Evolutionary conservation across 2,888 invertebrate genomes (phyloP).

Genomic region (Machimus rusticus): DNA sequence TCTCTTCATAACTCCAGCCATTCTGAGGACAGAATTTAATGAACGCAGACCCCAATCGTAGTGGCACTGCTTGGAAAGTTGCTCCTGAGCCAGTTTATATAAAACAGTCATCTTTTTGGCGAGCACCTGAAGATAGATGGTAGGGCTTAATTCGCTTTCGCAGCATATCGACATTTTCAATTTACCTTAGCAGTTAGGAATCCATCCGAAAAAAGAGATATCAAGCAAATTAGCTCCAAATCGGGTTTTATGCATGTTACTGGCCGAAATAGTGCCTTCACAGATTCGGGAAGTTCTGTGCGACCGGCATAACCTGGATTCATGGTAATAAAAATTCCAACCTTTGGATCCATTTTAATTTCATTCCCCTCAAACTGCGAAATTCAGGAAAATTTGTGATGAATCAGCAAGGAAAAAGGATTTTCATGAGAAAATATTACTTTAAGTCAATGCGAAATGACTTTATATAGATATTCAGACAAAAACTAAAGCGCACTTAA

Average conservation of each 20-base stretch:
- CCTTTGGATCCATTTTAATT: slow-evolving; percentile 81
- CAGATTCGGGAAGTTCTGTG: slow-evolving; percentile 90
- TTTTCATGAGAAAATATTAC: background rate
- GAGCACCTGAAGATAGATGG: slow-evolving; percentile 65
- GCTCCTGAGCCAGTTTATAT: slow-evolving; percentile 85
- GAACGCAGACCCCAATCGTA: slow-evolving; percentile 94
- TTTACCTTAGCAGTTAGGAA: slow-evolving; percentile 85
- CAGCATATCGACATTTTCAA: background rate
- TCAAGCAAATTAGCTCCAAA: slow-evolving; percentile 88
- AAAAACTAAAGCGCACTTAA: background rate
- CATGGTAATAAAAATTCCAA: slow-evolving; percentile 95
- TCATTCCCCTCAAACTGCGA: slow-evolving; percentile 82
- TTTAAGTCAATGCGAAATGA: background rate
- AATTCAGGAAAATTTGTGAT: background rate
- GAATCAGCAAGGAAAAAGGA: background rate
- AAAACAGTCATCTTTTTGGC: slow-evolving; percentile 95
- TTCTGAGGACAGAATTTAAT: slow-evolving; percentile 87
- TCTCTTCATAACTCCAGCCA: slow-evolving; percentile 88
- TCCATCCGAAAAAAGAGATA: slow-evolving; percentile 91
- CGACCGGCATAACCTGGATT: slow-evolving; percentile 93
- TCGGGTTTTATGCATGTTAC: slow-evolving; percentile 93
- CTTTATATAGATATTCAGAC: background rate
- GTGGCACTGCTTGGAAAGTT: slow-evolving; percentile 90
- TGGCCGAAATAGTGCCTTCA: slow-evolving; percentile 89
- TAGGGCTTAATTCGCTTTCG: background rate